Conservation (phyloP, 2,888 invertebrate species). For the Sialis fuliginosa region DNA sequence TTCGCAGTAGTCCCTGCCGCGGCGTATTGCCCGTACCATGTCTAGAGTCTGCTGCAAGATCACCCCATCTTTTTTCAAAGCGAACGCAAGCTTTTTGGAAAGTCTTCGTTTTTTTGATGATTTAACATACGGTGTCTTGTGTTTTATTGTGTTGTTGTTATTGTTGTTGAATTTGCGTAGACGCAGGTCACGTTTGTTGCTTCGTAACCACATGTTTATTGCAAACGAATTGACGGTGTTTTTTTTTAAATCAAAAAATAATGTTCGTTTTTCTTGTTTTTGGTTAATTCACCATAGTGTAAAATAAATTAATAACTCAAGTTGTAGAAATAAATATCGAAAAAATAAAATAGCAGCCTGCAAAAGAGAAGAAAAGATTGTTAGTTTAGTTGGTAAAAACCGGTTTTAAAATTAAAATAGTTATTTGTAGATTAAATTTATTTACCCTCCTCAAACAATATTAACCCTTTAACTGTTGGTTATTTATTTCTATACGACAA, state of each 20-base stretch:
- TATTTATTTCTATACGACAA: too few species aligned
- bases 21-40: conserved; percentile 3
- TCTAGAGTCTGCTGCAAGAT: conserved; percentile 4
- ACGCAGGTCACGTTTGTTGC: conserved; percentile 42
- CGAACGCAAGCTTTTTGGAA: conserved; percentile 12
- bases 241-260: too few species aligned
- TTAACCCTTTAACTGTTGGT: too few species aligned
- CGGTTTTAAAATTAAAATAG: too few species aligned
- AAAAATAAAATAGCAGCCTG: too few species aligned
- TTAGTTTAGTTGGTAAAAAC: too few species aligned
- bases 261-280: too few species aligned
- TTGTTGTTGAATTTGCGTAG: conserved; percentile 22
- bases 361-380: too few species aligned
- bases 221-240: too few species aligned
- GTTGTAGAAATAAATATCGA: too few species aligned
- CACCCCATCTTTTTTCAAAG: conserved; percentile 17
- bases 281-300: background rate
- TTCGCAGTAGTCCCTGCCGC: conserved; percentile 4
- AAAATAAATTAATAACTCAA: background rate
- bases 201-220: conserved; percentile 43
- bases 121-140: conserved; percentile 10
- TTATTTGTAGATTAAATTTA: too few species aligned
- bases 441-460: too few species aligned
- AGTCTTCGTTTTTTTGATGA: conserved; percentile 11
- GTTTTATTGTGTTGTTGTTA: conserved; percentile 13